Conservation (phyloP, 1,140 invertebrate species). For the Fopius arisanus region DNA sequence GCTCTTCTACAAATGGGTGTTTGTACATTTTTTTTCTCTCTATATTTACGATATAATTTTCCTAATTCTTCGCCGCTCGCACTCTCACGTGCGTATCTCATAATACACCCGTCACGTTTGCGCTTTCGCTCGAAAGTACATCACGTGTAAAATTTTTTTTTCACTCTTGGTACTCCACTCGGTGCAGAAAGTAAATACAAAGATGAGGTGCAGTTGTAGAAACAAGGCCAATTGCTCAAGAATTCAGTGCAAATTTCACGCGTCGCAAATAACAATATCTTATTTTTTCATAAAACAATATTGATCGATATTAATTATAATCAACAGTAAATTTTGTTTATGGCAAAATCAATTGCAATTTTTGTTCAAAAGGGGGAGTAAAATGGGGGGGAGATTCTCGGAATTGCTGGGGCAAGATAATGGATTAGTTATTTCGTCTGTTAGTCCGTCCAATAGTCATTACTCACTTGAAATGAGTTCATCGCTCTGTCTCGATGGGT, state of each 20-base stretch:
- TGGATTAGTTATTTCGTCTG: not conserved
- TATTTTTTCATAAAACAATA: no score
- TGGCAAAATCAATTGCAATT: no score
- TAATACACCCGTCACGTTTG: conserved; percentile 32
- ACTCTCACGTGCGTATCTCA: conserved; percentile 19
- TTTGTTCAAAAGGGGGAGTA: no score
- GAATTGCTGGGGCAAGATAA: no score
- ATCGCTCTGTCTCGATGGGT: conserved; percentile 28
- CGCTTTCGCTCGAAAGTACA: conserved; percentile 29
- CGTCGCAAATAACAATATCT: no score
- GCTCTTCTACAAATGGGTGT: not conserved
- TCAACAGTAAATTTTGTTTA: no score
- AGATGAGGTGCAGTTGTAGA: not conserved
- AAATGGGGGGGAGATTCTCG: no score
- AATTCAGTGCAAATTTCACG: conserved; percentile 20
- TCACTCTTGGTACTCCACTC: not conserved
- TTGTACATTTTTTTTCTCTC: not conserved
- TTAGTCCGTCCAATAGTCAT: conserved; percentile 10
- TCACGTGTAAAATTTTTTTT: not conserved
- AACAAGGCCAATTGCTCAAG: conserved; percentile 14
- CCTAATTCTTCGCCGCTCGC: not conserved
- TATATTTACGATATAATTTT: not conserved
- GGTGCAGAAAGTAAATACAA: not conserved
- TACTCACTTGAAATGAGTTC: conserved; percentile 31
- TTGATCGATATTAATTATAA: no score